phyloP scores from a whole-genome alignment of 2,113 vertebrate species.

The Pygoscelis adeliae region DNA sequence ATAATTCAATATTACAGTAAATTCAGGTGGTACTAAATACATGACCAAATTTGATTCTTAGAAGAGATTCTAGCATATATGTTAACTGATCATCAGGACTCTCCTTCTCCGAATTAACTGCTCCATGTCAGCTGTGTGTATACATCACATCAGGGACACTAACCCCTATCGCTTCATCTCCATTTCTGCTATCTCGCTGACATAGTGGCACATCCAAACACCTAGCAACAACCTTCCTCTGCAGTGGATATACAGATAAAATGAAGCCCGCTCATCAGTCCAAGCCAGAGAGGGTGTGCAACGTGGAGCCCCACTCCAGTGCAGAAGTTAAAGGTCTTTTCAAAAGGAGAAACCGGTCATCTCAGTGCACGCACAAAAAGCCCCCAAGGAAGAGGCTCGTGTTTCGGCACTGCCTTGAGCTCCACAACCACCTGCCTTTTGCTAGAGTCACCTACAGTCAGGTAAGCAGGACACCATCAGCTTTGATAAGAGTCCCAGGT shows the following conservation, averaged over 20 bases:
- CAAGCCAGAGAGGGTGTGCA: not conserved
- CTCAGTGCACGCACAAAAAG: rapidly evolving
- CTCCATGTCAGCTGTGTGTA: rapidly evolving
- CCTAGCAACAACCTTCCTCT: not conserved
- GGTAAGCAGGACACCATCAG: not conserved
- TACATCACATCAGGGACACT: not conserved
- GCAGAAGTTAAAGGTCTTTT: not conserved
- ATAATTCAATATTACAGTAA: constrained; percentile 1
- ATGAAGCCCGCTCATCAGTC: not conserved
- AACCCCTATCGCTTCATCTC: not conserved
- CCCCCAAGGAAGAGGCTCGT: not conserved
- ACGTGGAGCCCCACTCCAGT: rapidly evolving
- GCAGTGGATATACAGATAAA: not conserved
- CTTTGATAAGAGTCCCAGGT: not conserved
- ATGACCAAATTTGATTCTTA: not conserved
- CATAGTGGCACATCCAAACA: not conserved
- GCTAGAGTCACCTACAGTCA: not conserved
- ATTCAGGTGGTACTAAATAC: not conserved
- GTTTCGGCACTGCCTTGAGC: not conserved
- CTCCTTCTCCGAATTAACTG: not conserved
- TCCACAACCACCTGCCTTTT: not conserved
- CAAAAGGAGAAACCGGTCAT: not conserved
- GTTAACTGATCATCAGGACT: not conserved
- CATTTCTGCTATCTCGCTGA: rapidly evolving
- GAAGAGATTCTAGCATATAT: not conserved